These are phyloP conservation scores for Parapristionchus giblindavisi DNA, from an alignment of 2,888 invertebrate genomes.

Conservation along the genomic window DNA sequence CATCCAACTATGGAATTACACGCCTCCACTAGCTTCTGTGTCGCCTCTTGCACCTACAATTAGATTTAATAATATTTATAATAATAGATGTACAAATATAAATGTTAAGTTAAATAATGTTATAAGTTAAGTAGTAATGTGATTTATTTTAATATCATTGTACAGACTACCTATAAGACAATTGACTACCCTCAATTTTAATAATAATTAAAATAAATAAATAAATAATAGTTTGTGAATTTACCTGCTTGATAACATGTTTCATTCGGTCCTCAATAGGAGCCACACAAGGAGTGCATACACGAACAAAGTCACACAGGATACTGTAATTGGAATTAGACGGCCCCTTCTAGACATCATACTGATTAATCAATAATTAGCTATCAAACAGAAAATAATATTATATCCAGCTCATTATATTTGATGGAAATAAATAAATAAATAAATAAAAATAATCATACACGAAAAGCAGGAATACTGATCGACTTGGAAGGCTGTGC, in stretches of 20 bases:
- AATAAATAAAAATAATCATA: constrained; percentile 48
- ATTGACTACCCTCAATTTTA: not conserved
- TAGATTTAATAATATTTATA: not conserved
- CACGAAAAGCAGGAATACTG: constrained; percentile 82
- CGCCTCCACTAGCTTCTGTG: constrained; percentile 79
- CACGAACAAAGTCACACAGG: constrained; percentile 84
- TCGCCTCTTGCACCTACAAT: constrained; percentile 71
- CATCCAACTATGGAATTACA: constrained; percentile 86
- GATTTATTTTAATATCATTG: too few relatives aligned
- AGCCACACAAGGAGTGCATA: constrained; percentile 70
- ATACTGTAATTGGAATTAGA: constrained; percentile 72
- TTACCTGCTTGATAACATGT: constrained; percentile 32
- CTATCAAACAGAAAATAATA: not conserved
- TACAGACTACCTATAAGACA: too few relatives aligned
- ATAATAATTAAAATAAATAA: constrained; percentile 1
- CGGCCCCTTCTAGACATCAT: not conserved
- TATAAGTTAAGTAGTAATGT: too few relatives aligned
- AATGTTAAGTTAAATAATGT: too few relatives aligned
- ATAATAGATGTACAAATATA: too few relatives aligned
- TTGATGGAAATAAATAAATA: not conserved
- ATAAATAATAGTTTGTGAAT: too few relatives aligned
- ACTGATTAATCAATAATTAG: not conserved
- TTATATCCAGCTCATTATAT: not conserved
- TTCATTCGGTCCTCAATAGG: constrained; percentile 33
- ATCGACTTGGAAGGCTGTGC: constrained; percentile 77